Evolutionary conservation across 92 coral and sea anemone genomes (phyloP), one percentile per base, ranked within the genome.

Genomic region (Zoanthus sansibaricus): DNA sequence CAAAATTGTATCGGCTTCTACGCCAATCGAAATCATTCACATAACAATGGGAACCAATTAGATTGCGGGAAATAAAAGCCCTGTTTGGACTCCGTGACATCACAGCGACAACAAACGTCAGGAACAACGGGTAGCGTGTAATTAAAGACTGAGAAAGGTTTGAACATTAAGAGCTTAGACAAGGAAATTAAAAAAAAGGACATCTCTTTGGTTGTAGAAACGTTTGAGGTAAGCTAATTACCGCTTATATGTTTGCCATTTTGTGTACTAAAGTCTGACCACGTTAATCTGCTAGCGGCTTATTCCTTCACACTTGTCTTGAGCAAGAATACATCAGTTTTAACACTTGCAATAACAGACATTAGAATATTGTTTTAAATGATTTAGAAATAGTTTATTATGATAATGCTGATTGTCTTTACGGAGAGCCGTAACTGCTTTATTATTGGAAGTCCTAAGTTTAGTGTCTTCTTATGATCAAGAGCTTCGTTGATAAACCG

Each of bases 41-140:
- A 18, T 21, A 80, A 80, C 85, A 66, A 80, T 1, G 48, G 59
- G 4, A 67, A 12, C 85, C 85, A 80, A 80, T 80, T 74, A 32
- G 20, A 49, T 20, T 48, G 13, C n/a, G 18, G 17, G 45, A 21
- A 12, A 42, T 14, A 16, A 21, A 64, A 18, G 9, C 20, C 58
- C 33, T 59, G 37, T 58, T 79, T 44, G 13, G 64, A n/a, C 47
- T 66, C 62, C 75, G 75, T 80, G 85, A 80, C 85, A 80, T 80
- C 75, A 80, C 83, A 80, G 85, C 75, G 74, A 80, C 85, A 80
- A 80, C 85, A 80, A 80, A 12, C 85, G 61, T 31, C 66, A 74
- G 47, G 75, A 72, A 66, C 64, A 30, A n/a, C 55, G 55, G 12
- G 10, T 3, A 49, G 45, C 74, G 31, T 13, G 42, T 37, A 37